Percentiles rank a stretch among this genome's conserved stretches.
Conservation (phyloP, 2,113 vertebrate genomes). For the Festucalex cinctus region DNA sequence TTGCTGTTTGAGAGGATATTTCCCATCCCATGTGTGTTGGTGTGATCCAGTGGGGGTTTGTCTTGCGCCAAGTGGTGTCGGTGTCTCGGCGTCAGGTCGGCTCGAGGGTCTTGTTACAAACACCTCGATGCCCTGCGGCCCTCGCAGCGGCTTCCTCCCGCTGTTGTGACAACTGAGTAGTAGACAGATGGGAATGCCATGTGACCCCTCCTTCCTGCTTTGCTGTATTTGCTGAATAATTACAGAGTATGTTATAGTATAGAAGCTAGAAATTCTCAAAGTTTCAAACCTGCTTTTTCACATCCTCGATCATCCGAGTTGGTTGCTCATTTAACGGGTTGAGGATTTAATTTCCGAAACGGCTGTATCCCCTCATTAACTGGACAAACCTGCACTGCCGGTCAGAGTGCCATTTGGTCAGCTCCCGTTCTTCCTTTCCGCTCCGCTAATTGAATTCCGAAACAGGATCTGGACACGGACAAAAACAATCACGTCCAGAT, state of each 20-base stretch:
- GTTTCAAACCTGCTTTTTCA: neutral
- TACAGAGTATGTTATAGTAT: too few relatives aligned
- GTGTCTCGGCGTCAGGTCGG: slow-evolving; percentile 28
- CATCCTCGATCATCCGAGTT: neutral
- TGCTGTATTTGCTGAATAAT: neutral
- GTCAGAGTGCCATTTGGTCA: slow-evolving; percentile 9
- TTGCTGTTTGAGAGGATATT: neutral
- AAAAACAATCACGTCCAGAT: neutral
- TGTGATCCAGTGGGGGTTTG: slow-evolving; percentile 13
- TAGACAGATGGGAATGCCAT: slow-evolving; percentile 26
- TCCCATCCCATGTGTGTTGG: neutral
- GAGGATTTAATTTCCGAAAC: slow-evolving; percentile 7
- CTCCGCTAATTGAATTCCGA: slow-evolving; percentile 27
- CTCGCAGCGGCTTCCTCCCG: slow-evolving; percentile 12
- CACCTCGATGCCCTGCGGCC: slow-evolving; percentile 12
- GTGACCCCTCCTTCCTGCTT: slow-evolving; percentile 11
- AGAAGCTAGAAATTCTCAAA: too few relatives aligned
- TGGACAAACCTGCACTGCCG: slow-evolving; percentile 6
- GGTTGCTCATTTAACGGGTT: neutral
- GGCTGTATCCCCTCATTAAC: slow-evolving; percentile 2
- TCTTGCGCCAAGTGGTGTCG: slow-evolving; percentile 41
- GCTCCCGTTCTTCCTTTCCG: slow-evolving; percentile 4
- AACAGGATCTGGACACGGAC: neutral
- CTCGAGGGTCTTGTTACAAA: slow-evolving; percentile 35
- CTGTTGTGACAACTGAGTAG: slow-evolving; percentile 17